phyloP scores from a whole-genome alignment of 2,113 vertebrate species.

The Saccopteryx bilineata region DNA sequence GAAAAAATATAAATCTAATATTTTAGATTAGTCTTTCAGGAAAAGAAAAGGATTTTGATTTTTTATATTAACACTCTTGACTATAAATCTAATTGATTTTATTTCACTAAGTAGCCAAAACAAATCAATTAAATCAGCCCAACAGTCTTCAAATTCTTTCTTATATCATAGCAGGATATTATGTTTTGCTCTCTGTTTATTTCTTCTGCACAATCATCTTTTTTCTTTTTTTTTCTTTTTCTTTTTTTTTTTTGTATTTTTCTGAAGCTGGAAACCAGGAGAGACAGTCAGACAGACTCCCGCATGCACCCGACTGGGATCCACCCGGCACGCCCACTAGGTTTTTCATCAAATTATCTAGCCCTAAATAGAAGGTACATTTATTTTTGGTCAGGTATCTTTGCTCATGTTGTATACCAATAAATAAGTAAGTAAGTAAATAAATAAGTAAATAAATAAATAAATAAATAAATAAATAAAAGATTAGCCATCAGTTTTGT shows the following conservation, averaged over 20 bases:
- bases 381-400: neutral
- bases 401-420: neutral
- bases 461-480: neutral
- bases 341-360: neutral
- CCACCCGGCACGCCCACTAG: too few species aligned
- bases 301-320: too few species aligned
- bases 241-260: too few species aligned
- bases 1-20: neutral
- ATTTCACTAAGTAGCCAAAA: neutral
- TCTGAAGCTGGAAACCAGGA: too few species aligned
- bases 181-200: neutral
- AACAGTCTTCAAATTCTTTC: neutral
- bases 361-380: neutral
- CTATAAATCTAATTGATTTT: slow-evolving; percentile 2
- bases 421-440: neutral
- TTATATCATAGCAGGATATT: neutral
- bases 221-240: neutral
- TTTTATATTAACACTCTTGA: neutral
- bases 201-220: neutral
- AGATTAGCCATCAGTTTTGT: neutral
- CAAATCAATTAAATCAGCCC: neutral
- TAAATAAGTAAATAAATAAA: neutral
- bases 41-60: neutral
- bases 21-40: slow-evolving; percentile 18
- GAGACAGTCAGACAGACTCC: too few species aligned